Percentiles rank a stretch among this genome's conserved stretches.
Conservation (phyloP, 2,888 invertebrate genomes). For the Cepaea hortensis region DNA sequence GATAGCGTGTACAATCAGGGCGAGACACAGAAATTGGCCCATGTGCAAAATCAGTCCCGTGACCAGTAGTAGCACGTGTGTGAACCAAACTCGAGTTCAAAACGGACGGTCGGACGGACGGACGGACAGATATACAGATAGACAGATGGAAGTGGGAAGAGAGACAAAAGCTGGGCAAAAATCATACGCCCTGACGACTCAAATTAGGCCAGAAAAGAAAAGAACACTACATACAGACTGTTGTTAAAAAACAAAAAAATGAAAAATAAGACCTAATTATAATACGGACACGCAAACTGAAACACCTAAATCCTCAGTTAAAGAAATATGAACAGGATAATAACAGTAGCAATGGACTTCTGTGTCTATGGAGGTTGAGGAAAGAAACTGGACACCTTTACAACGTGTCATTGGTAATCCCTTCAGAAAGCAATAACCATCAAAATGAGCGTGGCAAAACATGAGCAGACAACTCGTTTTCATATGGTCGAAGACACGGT, state of each 20-base stretch:
- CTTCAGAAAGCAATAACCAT: background rate
- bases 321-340: background rate
- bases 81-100: no score
- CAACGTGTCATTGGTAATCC: slow-evolving; percentile 7
- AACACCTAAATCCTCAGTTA: no score
- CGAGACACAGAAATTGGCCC: no score
- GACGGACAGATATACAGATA: no score
- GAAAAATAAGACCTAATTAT: background rate
- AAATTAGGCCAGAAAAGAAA: no score
- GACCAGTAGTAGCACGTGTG: no score
- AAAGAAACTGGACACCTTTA: background rate
- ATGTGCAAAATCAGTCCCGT: no score
- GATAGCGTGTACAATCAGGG: no score
- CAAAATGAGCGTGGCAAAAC: background rate
- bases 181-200: background rate
- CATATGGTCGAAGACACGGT: background rate
- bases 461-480: slow-evolving; percentile 8
- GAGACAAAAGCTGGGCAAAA: background rate
- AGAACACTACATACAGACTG: no score
- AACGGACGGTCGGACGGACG: no score
- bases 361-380: background rate
- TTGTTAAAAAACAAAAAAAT: background rate
- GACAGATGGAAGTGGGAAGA: background rate
- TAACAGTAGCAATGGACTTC: background rate
- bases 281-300: no score